Conservation (phyloP, 2,888 invertebrate species). For the Sepioteuthis lessoniana region DNA sequence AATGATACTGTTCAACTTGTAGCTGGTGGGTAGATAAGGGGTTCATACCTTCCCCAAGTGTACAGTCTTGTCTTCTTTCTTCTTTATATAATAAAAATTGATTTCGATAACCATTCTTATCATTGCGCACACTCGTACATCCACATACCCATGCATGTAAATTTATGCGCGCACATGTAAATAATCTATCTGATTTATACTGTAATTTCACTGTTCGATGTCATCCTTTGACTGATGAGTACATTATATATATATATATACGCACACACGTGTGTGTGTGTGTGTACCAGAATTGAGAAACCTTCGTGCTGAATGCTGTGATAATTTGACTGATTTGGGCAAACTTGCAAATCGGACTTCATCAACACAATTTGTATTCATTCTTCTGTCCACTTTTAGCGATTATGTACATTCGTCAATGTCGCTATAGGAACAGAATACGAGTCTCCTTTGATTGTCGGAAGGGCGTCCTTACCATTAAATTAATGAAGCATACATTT, state of each 20-base stretch:
- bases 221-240: background rate
- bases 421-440: background rate
- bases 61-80: no score
- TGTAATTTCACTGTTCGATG: no score
- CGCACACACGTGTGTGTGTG: no score
- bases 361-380: background rate
- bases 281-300: no score
- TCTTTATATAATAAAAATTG: no score
- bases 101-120: no score
- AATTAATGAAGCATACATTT: background rate
- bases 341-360: background rate
- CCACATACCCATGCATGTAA: background rate
- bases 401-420: background rate
- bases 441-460: background rate
- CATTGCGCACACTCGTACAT: background rate
- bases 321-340: background rate
- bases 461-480: background rate
- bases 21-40: no score
- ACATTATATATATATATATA: background rate
- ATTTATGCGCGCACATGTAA: background rate
- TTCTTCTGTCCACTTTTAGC: no score
- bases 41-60: no score
- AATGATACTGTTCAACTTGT: no score
- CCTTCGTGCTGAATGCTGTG: background rate
- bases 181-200: background rate